phyloP scores from a whole-genome alignment of 2,888 invertebrate species.

The Stegophylla sp. region DNA sequence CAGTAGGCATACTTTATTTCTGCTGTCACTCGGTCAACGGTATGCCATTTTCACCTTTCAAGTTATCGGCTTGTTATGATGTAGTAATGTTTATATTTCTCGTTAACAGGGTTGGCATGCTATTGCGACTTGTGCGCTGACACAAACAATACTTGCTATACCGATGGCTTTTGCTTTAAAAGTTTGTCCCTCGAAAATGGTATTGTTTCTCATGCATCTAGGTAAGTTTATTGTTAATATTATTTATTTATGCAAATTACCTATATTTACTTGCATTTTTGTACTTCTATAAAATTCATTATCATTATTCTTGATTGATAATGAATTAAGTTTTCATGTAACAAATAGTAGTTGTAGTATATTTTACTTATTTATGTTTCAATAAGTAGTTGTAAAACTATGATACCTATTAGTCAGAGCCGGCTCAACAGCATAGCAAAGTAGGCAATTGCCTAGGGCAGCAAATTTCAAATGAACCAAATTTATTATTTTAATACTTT shows the following conservation, averaged over 20 bases:
- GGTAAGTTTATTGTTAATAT: conserved; percentile 35
- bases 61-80: background rate
- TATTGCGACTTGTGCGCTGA: conserved; percentile 81
- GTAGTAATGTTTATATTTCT: background rate
- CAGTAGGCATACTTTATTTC: conserved; percentile 14
- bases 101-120: conserved; percentile 75
- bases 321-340: too few relatives aligned
- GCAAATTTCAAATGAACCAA: too few relatives aligned
- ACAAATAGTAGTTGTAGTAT: too few relatives aligned
- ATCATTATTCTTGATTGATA: background rate
- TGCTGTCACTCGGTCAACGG: conserved; percentile 20
- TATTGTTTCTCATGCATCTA: conserved; percentile 61
- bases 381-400: background rate
- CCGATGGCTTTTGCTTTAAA: conserved; percentile 88
- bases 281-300: background rate
- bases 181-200: conserved; percentile 74
- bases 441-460: background rate
- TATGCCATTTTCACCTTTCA: background rate
- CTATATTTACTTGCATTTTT: background rate
- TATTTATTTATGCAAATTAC: background rate
- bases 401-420: background rate
- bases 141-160: conserved; percentile 81
- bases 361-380: background rate
- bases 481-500: too few relatives aligned
- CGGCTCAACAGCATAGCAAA: background rate